Conservation (phyloP, 2,888 invertebrate species). For the Agonopterix heracliana region DNA sequence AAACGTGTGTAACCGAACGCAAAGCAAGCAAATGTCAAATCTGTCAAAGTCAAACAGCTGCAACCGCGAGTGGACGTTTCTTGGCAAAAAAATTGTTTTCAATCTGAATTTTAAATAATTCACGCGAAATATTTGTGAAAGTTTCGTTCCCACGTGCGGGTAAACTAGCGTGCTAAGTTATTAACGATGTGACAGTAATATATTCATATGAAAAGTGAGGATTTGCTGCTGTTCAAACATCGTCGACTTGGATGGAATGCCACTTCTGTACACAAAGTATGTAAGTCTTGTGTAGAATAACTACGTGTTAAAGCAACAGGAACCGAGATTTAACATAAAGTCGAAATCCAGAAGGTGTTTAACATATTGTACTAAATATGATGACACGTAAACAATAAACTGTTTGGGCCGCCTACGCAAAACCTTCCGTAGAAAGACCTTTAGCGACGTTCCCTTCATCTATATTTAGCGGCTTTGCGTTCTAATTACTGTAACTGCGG, state of each 20-base stretch:
- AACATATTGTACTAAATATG: too few relatives aligned
- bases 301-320: too few relatives aligned
- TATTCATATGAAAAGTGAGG: slow-evolving; percentile 26
- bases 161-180: slow-evolving; percentile 3
- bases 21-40: slow-evolving; percentile 2
- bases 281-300: slow-evolving; percentile 21
- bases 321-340: too few relatives aligned
- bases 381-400: background rate
- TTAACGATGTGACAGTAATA: slow-evolving; percentile 21
- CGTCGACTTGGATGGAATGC: slow-evolving; percentile 52
- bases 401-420: slow-evolving; percentile 25
- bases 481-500: too few relatives aligned
- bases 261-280: slow-evolving; percentile 45
- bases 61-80: background rate
- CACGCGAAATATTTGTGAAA: slow-evolving; percentile 20
- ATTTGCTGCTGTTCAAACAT: slow-evolving; percentile 25
- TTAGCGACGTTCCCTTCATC: slow-evolving; percentile 13
- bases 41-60: slow-evolving; percentile 20
- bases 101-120: slow-evolving; percentile 12
- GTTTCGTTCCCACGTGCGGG: slow-evolving; percentile 4
- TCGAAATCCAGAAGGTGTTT: too few relatives aligned
- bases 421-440: slow-evolving; percentile 9
- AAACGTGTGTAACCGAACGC: too few relatives aligned
- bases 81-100: background rate
- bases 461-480: slow-evolving; percentile 17